Base-by-base conservation (phyloP, 2,888 invertebrate species). In the Platerodrilus igneus region DNA sequence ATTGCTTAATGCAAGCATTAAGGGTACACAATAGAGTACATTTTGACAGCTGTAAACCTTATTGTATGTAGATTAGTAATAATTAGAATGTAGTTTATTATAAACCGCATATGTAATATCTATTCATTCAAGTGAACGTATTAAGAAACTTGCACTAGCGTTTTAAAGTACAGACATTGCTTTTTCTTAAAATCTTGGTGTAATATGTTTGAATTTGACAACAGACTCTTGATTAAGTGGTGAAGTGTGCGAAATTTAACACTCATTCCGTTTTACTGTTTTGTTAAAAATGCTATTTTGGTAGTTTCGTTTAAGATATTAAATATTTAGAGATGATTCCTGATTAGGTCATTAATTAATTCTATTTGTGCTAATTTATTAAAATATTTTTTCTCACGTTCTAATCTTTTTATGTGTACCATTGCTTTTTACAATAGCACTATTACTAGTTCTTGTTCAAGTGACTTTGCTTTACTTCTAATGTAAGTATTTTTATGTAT, bases 41-140 rank as follows among this genome's bases (percentile, higher is more conserved):
- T 29, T 28, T 29, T 15, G 38, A 31, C 37, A 22, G 40, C 38
- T 42, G 36, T 41, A 41, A 16, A 41, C 27, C 40, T 41, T 37
- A 28, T 37, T 45, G 42, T 48, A 47, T 41, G 38, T 50, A 52
- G 48, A 39, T 47, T 52, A 53, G 55, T 53, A 52, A 51, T 45
- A n/a, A 49, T 43, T 55, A 56, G 55, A 47, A 48, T 48, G 52
- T 58, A 57, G 58, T 41, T 48, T 51, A 51, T 43, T 53, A 50
- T 56, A 57, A 56, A 42, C 51, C 43, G 51, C 48, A 47, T 53
- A 46, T 44, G 47, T 37, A 35, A 35, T 31, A 50, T 45, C 37
- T 46, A 34, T 38, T 48, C 37, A 35, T 39, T 40, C 33, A 29
- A 39, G 47, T 34, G 41, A 41, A 37, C 27, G 48, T 42, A 41